A percentile compares a stretch with the other conserved stretches of the same genome.
Conservation (phyloP, 2,113 vertebrate genomes). For the Neolamprologus falcicula region DNA sequence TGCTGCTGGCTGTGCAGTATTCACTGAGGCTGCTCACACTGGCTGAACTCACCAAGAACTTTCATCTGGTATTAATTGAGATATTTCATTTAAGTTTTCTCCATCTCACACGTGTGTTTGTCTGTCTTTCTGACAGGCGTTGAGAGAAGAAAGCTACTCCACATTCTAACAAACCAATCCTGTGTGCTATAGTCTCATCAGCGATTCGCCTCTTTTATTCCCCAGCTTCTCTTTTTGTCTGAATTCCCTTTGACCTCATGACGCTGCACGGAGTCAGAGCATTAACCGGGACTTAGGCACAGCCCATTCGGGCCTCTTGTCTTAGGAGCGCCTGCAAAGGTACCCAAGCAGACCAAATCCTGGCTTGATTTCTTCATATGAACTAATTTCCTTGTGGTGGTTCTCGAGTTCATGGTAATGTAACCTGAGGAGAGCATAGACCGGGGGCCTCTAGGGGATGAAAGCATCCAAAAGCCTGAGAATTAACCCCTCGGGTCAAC, state of each 20-base stretch:
- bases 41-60: slow-evolving; percentile 40
- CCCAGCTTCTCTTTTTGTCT: slow-evolving; percentile 16
- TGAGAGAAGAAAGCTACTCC: slow-evolving; percentile 50
- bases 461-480: slow-evolving; percentile 72
- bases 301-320: slow-evolving; percentile 42
- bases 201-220: neutral
- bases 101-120: slow-evolving; percentile 28
- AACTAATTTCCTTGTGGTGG: slow-evolving; percentile 77
- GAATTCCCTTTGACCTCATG: slow-evolving; percentile 49
- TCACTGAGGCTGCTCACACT: neutral
- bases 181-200: neutral
- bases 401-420: slow-evolving; percentile 65
- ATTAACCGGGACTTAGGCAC: slow-evolving; percentile 51
- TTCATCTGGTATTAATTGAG: slow-evolving; percentile 72
- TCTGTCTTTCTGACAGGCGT: slow-evolving; percentile 54
- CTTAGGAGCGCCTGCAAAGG: slow-evolving; percentile 62
- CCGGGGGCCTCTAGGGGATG: slow-evolving; percentile 67
- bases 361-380: slow-evolving; percentile 71
- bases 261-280: slow-evolving; percentile 27
- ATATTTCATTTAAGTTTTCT: slow-evolving; percentile 47
- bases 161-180: neutral
- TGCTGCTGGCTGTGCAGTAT: slow-evolving; percentile 8
- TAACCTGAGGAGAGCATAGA: slow-evolving; percentile 67
- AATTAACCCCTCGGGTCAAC: slow-evolving; percentile 75
- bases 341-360: slow-evolving; percentile 69